Conservation (phyloP, 2,113 vertebrate species). For the Nycticorax nycticorax region DNA sequence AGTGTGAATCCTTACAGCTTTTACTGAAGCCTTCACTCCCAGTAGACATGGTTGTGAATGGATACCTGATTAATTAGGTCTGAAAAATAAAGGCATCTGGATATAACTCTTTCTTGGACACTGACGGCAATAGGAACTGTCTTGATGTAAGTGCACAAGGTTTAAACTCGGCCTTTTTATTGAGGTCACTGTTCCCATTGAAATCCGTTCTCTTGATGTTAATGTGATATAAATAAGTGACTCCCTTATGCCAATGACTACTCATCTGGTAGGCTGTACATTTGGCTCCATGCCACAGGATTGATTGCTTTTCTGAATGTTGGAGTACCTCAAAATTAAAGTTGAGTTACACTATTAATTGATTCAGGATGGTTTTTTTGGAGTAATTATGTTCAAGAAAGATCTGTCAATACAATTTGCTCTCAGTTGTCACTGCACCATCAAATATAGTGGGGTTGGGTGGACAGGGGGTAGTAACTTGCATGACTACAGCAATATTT, state of each 20-base stretch:
- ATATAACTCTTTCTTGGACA: background rate
- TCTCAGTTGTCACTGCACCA: background rate
- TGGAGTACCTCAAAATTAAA: slow-evolving; percentile 43
- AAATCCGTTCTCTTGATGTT: background rate
- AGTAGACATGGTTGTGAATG: background rate
- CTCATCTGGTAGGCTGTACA: background rate
- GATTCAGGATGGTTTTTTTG: slow-evolving; percentile 41
- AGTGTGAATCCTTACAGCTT: background rate
- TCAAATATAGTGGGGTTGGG: slow-evolving; percentile 4
- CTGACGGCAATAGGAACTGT: background rate
- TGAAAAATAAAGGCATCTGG: background rate
- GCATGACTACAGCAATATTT: background rate
- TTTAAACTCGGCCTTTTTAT: background rate
- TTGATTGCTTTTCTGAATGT: slow-evolving; percentile 20
- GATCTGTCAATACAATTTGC: slow-evolving; percentile 49
- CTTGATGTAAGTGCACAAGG: background rate
- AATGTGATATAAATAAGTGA: background rate
- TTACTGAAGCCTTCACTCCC: background rate
- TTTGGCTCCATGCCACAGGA: background rate
- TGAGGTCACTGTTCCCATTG: background rate
- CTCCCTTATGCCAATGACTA: background rate
- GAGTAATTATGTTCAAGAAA: slow-evolving; percentile 32
- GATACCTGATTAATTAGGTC: background rate
- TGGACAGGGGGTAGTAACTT: background rate
- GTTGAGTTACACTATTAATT: slow-evolving; percentile 57